A percentile compares a stretch with the other conserved stretches of the same genome.
Conservation (phyloP, 1,140 invertebrate genomes). For the Amphibalanus amphitrite region DNA sequence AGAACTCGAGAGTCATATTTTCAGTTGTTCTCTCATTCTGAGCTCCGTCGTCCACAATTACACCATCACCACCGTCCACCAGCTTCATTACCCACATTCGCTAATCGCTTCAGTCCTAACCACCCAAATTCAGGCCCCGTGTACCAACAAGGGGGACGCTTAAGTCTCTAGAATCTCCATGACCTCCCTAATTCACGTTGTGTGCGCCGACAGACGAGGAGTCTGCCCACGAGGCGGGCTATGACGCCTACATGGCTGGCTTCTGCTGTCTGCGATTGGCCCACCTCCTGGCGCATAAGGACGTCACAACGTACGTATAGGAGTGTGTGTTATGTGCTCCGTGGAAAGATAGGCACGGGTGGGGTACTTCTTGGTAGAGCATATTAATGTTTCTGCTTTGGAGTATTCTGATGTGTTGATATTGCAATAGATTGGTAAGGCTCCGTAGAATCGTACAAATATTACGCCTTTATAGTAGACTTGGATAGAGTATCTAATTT, state of each 20-base stretch:
- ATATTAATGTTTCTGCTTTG: too few species aligned
- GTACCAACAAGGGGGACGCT: slow-evolving; percentile 12
- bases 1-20: slow-evolving; percentile 24
- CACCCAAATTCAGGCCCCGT: slow-evolving; percentile 8
- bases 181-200: neutral
- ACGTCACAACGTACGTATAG: slow-evolving; percentile 14
- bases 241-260: slow-evolving; percentile 53
- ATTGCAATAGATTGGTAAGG: too few species aligned
- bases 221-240: slow-evolving; percentile 50
- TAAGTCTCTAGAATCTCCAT: slow-evolving; percentile 20
- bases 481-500: too few species aligned
- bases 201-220: slow-evolving; percentile 14
- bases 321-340: too few species aligned
- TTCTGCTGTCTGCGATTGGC: slow-evolving; percentile 39
- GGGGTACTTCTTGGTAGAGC: too few species aligned
- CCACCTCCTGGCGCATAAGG: slow-evolving; percentile 27
- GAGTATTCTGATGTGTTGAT: too few species aligned
- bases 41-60: slow-evolving; percentile 14
- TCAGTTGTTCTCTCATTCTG: slow-evolving; percentile 23
- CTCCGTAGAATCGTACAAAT: too few species aligned
- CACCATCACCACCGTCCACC: slow-evolving; percentile 10
- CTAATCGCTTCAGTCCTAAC: neutral
- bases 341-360: too few species aligned
- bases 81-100: slow-evolving; percentile 7
- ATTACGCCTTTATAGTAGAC: too few species aligned